Conservation (phyloP, 2,797 vertebrate species). For the Halcyon chelicuti region DNA sequence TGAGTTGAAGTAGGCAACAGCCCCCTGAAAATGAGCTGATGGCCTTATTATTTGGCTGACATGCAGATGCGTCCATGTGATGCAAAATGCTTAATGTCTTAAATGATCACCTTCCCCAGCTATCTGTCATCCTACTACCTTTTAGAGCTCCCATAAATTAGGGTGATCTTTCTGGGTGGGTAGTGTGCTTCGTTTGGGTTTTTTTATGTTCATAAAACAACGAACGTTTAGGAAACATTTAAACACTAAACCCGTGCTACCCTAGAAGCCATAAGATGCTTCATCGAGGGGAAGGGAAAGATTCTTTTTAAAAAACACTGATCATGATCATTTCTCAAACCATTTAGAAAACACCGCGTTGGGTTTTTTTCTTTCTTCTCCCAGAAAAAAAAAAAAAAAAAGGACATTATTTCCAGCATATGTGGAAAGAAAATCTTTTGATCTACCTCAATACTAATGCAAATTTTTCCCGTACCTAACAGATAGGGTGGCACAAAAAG, state of each 20-base stretch:
- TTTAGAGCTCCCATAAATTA: conserved; percentile 72
- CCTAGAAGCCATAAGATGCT: not conserved
- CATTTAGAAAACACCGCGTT: not conserved
- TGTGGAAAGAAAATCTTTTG: conserved; percentile 35
- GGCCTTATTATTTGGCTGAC: conserved; percentile 91
- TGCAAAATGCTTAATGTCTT: conserved; percentile 99
- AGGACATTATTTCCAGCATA: not conserved
- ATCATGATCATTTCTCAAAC: not conserved
- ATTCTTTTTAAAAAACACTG: not conserved
- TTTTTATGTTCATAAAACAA: not conserved
- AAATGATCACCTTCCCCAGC: conserved; percentile 95
- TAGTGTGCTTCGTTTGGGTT: not conserved
- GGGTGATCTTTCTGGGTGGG: conserved; percentile 60
- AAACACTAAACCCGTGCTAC: not conserved
- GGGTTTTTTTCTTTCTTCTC: not conserved
- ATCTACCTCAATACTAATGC: conserved; percentile 37
- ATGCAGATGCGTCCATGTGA: conserved; percentile 92
- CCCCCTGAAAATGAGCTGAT: conserved; percentile 99
- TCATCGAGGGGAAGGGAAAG: not conserved
- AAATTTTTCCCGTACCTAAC: conserved; percentile 30
- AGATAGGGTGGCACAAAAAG: conserved; percentile 35
- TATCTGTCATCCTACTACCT: conserved; percentile 73
- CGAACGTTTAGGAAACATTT: not conserved
- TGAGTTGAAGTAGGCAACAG: conserved; percentile 87
- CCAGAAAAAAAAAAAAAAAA: not conserved